Conservation (phyloP, 1,140 invertebrate species). For the Brachionus rotundiformis region DNA sequence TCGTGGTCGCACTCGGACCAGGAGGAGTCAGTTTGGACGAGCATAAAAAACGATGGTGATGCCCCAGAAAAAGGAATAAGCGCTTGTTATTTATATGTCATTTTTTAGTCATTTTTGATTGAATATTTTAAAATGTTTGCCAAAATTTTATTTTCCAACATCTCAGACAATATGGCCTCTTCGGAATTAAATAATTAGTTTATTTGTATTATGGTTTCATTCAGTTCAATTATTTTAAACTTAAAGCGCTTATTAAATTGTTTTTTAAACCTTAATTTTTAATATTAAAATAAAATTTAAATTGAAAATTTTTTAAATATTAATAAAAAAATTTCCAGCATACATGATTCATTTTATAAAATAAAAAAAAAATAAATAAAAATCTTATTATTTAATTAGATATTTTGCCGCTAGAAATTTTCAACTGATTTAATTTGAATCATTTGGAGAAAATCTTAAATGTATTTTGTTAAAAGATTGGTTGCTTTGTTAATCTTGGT, state of each 20-base stretch:
- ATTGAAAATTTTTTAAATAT: too few relatives aligned
- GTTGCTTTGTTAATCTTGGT: not conserved
- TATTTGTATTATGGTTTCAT: not conserved
- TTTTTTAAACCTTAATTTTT: slow-evolving; percentile 7
- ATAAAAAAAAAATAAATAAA: too few relatives aligned
- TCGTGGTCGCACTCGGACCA: slow-evolving; percentile 95
- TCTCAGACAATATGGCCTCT: not conserved
- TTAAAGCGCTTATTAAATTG: slow-evolving; percentile 19
- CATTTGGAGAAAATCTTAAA: not conserved
- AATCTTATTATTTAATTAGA: slow-evolving; percentile 22
- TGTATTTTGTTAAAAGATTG: not conserved
- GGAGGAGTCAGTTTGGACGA: slow-evolving; percentile 74
- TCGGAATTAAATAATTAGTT: not conserved
- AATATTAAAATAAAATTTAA: slow-evolving; percentile 13
- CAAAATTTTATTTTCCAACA: not conserved
- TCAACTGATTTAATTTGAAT: not conserved
- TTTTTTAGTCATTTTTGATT: slow-evolving; percentile 10
- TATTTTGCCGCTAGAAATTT: not conserved
- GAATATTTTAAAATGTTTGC: not conserved
- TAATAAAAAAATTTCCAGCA: too few relatives aligned
- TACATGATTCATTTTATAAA: too few relatives aligned
- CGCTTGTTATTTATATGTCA: not conserved
- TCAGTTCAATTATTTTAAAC: not conserved
- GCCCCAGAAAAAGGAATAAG: not conserved
- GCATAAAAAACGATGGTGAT: slow-evolving; percentile 52